These are phyloP conservation scores for Parthenolecanium corni DNA, from an alignment of 2,888 invertebrate species.

Conservation along the genomic window DNA sequence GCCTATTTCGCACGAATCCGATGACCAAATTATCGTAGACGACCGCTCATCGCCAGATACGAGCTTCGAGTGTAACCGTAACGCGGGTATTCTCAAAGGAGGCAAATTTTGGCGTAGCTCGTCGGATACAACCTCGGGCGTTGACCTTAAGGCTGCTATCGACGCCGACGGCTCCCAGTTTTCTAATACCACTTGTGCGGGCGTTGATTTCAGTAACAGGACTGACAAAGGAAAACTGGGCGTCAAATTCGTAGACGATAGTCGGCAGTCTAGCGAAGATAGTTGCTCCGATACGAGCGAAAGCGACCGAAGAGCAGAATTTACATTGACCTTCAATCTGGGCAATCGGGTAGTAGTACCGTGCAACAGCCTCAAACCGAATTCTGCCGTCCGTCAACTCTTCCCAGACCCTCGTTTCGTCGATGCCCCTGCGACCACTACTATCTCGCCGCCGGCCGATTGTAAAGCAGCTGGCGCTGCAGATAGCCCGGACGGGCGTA, in stretches of 20 bases:
- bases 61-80: not conserved
- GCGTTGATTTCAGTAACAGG: not conserved
- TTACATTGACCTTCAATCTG: conserved; percentile 47
- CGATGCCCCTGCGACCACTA: conserved; percentile 53
- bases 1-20: conserved; percentile 46
- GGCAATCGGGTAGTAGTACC: conserved; percentile 46
- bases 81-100: conserved; percentile 66
- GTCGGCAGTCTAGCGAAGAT: conserved; percentile 30
- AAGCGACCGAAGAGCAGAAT: conserved; percentile 36
- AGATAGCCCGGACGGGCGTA: conserved; percentile 38
- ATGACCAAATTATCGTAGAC: conserved; percentile 31
- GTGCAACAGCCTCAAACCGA: conserved; percentile 37
- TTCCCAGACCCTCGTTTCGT: conserved; percentile 55
- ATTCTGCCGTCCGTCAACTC: conserved; percentile 72
- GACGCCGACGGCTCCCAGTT: not conserved
- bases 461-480: conserved; percentile 31
- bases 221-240: conserved; percentile 28
- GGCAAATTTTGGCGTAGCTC: conserved; percentile 64
- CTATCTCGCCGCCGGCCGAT: not conserved
- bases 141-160: not conserved
- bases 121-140: not conserved
- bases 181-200: not conserved
- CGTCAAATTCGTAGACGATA: conserved; percentile 29
- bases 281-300: conserved; percentile 35
- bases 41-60: conserved; percentile 6